Base-by-base conservation (phyloP, 2,888 invertebrate species). In the Hirtodrosophila histrioides region DNA sequence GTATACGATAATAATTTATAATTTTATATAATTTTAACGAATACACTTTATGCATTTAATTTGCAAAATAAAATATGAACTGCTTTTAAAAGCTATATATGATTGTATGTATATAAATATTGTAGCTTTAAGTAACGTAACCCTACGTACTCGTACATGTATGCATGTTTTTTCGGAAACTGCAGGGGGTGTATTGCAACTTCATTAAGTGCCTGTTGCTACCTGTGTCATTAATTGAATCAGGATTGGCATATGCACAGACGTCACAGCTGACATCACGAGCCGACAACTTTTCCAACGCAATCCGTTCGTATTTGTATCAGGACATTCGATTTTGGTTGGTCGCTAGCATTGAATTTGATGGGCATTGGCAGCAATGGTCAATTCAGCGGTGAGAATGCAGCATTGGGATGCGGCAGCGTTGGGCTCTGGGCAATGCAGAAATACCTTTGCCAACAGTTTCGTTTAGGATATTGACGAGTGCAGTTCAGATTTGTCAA, bases 241-340 rank as follows among this genome's bases (percentile, higher is more conserved):
- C 27, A 17, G 17, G 17, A 17, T 17, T 17, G 17, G 17, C 17
- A 17, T 17, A 17, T 2, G 27, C 17, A 24, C 11, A 31, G 23
- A 23, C 6, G 5, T n/a, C 7, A 9, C 11, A n/a, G 9, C 12
- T 29, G 11, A 35, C 24, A 12, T 4, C 54, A 35, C 12, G 33
- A 46, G 10, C 10, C 31, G 23, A 0, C 8, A 11, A 6, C 37
- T 37, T 11, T 5, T 29, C 31, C 8, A 11, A 7, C 10, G 2
- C 6, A 33, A 10, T 36, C 24, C 9, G 35, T 11, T 56, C 33
- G 46, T 31, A 2, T 37, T 24, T 54, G 29, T 10, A 31, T 31
- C 12, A 23, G 11, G 43, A 8, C 10, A 23, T 37, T 50, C 36
- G 23, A 43, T 50, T 50, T 43, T 45, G 53, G 45, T 60, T 53